Conservation (phyloP, 2,888 invertebrate genomes). For the Gymnoscelis rufifasciata region DNA sequence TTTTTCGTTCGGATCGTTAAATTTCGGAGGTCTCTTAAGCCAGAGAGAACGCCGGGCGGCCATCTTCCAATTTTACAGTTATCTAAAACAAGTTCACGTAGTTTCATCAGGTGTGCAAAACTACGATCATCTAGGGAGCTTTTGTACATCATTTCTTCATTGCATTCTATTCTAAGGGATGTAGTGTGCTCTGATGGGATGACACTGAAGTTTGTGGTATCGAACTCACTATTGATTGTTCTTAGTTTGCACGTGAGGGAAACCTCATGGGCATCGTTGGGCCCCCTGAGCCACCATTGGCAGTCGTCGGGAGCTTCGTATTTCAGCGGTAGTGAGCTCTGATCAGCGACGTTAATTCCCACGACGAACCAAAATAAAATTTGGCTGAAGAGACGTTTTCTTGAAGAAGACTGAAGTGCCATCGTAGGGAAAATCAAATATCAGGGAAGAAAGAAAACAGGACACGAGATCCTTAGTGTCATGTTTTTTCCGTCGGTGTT, state of each 20-base stretch:
- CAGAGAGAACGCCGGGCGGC: conserved; percentile 88
- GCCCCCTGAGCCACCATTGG: conserved; percentile 85
- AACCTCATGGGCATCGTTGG: conserved; percentile 83
- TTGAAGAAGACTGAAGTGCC: conserved; percentile 60
- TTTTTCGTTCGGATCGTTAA: conserved; percentile 91
- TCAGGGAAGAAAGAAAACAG: conserved; percentile 75
- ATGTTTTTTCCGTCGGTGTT: conserved; percentile 77
- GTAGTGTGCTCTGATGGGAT: conserved; percentile 91
- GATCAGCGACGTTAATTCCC: conserved; percentile 68
- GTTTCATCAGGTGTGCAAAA: conserved; percentile 87
- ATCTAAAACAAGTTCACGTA: conserved; percentile 89
- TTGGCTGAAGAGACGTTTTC: conserved; percentile 56
- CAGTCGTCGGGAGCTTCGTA: conserved; percentile 94
- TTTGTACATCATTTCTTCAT: conserved; percentile 87
- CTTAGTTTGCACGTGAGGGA: conserved; percentile 88
- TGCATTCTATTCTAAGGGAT: conserved; percentile 87
- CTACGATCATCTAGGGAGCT: conserved; percentile 87
- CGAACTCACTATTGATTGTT: conserved; percentile 92
- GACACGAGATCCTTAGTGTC: conserved; percentile 72
- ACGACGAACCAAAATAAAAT: conserved; percentile 67
- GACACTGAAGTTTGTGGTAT: conserved; percentile 92
- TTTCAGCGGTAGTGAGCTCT: conserved; percentile 70
- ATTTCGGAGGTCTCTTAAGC: conserved; percentile 89
- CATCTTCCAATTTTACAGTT: conserved; percentile 92
- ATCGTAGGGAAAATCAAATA: conserved; percentile 68